Evolutionary conservation across 2,888 invertebrate species (phyloP).

Genomic region (Sesia apiformis): DNA sequence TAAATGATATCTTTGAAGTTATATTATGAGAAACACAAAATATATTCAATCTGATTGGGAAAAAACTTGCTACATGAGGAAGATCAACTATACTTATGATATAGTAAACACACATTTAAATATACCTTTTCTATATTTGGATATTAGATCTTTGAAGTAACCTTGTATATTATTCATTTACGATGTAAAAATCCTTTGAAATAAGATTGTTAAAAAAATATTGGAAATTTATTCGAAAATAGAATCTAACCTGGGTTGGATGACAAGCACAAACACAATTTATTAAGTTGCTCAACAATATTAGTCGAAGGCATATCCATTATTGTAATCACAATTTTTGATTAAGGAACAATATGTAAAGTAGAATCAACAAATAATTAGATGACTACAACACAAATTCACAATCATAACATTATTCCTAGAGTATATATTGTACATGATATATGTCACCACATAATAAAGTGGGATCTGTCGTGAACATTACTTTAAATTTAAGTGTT

Average conservation of each 20-base stretch:
- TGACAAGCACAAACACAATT: slow-evolving; percentile 56
- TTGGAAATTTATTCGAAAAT: slow-evolving; percentile 19
- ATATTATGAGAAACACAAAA: neutral
- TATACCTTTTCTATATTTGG: slow-evolving; percentile 22
- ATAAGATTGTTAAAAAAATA: slow-evolving; percentile 2
- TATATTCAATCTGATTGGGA: no score
- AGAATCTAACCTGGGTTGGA: slow-evolving; percentile 52
- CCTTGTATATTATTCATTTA: slow-evolving; percentile 6
- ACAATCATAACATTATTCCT: no score
- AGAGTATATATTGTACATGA: no score
- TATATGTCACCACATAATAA: no score
- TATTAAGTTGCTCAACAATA: slow-evolving; percentile 49
- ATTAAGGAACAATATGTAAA: no score
- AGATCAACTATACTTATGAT: neutral
- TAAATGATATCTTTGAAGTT: neutral
- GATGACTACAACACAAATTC: no score
- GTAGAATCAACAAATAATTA: no score
- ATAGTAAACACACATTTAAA: slow-evolving; percentile 1
- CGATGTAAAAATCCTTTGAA: slow-evolving; percentile 7
- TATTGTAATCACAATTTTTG: no score
- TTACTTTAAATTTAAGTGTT: no score
- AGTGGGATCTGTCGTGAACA: no score
- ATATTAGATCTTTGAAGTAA: slow-evolving; percentile 27
- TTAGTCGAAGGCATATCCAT: slow-evolving; percentile 17
- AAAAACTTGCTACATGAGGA: neutral